Evolutionary conservation across 2,113 vertebrate genomes (phyloP).

Genomic region (Sander lucioperca): DNA sequence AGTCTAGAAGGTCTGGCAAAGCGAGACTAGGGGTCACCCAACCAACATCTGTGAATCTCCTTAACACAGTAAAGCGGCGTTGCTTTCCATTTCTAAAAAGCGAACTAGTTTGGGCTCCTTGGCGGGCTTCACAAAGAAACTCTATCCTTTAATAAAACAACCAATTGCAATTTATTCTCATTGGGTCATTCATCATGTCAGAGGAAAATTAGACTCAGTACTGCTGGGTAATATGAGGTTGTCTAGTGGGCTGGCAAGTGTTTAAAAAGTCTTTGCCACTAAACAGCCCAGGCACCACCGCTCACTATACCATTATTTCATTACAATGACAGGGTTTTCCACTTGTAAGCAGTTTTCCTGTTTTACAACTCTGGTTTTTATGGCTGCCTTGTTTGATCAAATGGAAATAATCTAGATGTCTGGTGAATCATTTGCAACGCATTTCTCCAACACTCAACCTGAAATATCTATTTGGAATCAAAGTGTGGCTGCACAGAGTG

Average conservation of each 20-base stretch:
- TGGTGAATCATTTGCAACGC: background rate
- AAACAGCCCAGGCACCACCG: constrained; percentile 15
- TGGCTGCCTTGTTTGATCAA: background rate
- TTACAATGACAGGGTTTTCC: constrained; percentile 36
- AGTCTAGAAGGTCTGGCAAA: no score
- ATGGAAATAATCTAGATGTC: background rate
- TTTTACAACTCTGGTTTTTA: background rate
- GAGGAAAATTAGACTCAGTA: constrained; percentile 48
- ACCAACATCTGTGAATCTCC: constrained; percentile 6
- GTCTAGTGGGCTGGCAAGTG: constrained; percentile 32
- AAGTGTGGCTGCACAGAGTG: background rate
- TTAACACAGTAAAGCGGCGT: background rate
- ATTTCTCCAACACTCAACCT: background rate
- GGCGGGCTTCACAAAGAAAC: constrained; percentile 32
- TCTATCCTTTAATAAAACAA: constrained; percentile 30
- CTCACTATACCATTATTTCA: constrained; percentile 47
- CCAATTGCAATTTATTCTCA: constrained; percentile 16
- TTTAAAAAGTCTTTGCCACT: constrained; percentile 7
- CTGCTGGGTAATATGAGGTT: constrained; percentile 32
- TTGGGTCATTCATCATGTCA: constrained; percentile 28
- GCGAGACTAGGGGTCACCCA: background rate
- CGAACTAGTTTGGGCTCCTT: background rate
- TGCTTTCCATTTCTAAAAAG: constrained; percentile 42
- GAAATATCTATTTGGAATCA: background rate
- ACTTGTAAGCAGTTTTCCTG: constrained; percentile 14